These are phyloP conservation scores for Drosophila quinaria DNA, from an alignment of 2,888 invertebrate genomes.

Conservation along the genomic window DNA sequence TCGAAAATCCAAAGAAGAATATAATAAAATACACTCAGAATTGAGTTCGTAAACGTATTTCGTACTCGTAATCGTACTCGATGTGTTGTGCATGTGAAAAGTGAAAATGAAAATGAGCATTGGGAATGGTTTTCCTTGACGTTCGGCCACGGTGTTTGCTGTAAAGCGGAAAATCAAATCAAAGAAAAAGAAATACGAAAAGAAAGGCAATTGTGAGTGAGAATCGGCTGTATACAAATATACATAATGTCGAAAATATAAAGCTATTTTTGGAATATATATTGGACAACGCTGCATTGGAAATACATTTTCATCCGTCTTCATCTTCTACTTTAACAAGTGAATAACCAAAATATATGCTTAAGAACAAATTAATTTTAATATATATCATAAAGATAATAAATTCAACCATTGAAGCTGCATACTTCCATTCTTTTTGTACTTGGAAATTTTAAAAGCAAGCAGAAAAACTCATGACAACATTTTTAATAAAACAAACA, in stretches of 20 bases:
- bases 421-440: constrained; percentile 8
- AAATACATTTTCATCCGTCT: constrained; percentile 42
- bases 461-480: constrained; percentile 29
- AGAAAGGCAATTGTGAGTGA: constrained; percentile 77
- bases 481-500: constrained; percentile 42
- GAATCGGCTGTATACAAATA: constrained; percentile 47
- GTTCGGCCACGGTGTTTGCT: constrained; percentile 57
- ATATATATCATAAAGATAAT: constrained; percentile 22
- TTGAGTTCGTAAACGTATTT: constrained; percentile 31
- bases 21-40: constrained; percentile 40
- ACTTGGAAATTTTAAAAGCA: constrained; percentile 23
- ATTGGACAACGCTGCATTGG: constrained; percentile 72
- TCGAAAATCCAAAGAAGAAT: constrained; percentile 39
- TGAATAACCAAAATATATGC: constrained; percentile 41
- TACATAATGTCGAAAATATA: constrained; percentile 76
- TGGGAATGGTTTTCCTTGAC: constrained; percentile 76
- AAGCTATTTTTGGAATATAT: constrained; percentile 79
- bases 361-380: constrained; percentile 24
- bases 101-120: constrained; percentile 79
- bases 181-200: constrained; percentile 27
- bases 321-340: constrained; percentile 19
- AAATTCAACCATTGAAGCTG: constrained; percentile 25
- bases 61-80: constrained; percentile 28
- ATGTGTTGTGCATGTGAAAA: constrained; percentile 65
- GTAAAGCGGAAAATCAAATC: constrained; percentile 63